Conservation (phyloP, 2,797 vertebrate genomes). For the Poecilia gillii region DNA sequence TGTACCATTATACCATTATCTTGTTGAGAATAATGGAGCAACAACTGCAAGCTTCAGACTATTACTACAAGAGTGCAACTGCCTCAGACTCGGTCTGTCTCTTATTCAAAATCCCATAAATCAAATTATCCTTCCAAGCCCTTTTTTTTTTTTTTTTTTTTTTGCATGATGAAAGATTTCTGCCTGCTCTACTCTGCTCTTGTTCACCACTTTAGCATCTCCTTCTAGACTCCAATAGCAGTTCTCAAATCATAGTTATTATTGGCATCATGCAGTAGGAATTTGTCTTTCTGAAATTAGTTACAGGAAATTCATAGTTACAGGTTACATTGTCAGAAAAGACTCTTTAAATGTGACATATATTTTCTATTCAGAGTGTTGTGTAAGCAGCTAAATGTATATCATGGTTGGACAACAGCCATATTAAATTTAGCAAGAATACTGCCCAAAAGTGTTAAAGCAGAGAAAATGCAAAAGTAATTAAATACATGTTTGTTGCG, state of each 20-base stretch:
- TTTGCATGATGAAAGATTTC: neutral
- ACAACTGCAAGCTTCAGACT: neutral
- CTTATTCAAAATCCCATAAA: neutral
- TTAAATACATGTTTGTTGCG: slow-evolving; percentile 30
- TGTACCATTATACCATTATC: neutral
- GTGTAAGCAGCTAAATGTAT: slow-evolving; percentile 14
- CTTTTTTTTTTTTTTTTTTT: neutral
- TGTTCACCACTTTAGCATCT: neutral
- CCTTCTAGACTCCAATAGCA: neutral
- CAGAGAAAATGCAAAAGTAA: slow-evolving; percentile 18
- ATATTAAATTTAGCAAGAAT: slow-evolving; percentile 11
- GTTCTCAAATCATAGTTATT: neutral
- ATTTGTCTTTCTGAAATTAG: neutral
- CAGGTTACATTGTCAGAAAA: neutral
- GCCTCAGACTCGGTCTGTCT: neutral
- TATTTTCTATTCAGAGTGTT: neutral
- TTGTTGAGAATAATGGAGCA: neutral
- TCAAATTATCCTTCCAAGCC: neutral
- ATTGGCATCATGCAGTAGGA: neutral
- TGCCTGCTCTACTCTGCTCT: neutral
- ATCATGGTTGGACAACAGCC: slow-evolving; percentile 8
- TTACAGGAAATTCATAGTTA: neutral
- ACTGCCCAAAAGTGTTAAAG: slow-evolving; percentile 26
- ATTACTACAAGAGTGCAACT: neutral
- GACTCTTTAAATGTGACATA: neutral